Evolutionary conservation across 35 echinoderm and acorn worm species (phyloP), one percentile per base, ranked within the genome.

Genomic region (Lytechinus pictus): DNA sequence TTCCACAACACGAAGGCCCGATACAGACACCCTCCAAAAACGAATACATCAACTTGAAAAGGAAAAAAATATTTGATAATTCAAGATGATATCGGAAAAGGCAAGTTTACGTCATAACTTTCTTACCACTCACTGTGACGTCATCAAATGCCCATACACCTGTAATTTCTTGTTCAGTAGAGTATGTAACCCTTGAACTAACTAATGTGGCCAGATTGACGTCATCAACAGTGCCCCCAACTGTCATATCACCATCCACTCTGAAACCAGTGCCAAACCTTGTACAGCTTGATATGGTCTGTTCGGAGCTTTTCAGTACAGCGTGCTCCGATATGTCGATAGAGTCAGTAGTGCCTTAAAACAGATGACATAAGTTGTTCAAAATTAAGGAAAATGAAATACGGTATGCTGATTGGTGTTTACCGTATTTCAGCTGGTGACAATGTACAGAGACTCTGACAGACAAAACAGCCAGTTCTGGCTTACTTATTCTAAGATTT

Each of bases 251-350:
- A 54, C 96, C 96, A 6, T 86, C n/a, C 33, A 97, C 91, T 19
- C 27, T 11, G 58, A 97, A 95, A 93, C 96, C 96, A 53, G 86
- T 60, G 27, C 79, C 71, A 24, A 97, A 95, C 13, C 57, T 28
- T 4, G 96, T 97, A 9, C 53, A 86, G 52, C 94, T 52, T 7
- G 89, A 52, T 71, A 97, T 94, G 7, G 28, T 58, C 94, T 97
- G 96, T 51, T 92, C 91, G 9, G 94, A 54, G 27, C 86, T 94
- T 27, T 95, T 95, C 11, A 97, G 94, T 16, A 97, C 96, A 14
- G 94, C 96, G 44, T 86, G 91, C 71, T 97, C 94, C 8, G 96
- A 97, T 4, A 97, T 24, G 79, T 97, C 96, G 13, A 95, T 55
- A 7, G 61, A 89, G 58, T 97, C 96, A 56, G 95, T 86, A 2